Base-by-base conservation (phyloP, 2,113 vertebrate genomes). In the Sialia sialis region DNA sequence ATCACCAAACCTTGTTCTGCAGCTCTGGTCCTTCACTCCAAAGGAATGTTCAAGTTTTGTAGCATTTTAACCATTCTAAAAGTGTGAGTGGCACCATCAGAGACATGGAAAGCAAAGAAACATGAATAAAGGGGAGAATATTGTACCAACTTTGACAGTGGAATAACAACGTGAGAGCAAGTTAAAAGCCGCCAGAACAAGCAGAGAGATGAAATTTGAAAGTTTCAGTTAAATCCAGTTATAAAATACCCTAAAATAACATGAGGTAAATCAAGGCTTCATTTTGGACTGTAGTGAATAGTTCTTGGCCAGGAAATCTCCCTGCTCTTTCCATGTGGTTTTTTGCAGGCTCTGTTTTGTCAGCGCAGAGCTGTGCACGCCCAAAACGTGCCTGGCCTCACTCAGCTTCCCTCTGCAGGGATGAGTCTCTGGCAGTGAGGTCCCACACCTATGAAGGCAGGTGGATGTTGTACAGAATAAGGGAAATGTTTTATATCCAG, bases 121-220 rank as follows among this genome's bases (percentile, higher is more conserved):
- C 0, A 1, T 16, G 8, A 62, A 58, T 30, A 58, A 49, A 68
- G 13, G 54, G 34, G 29, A 84, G 27, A 49, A 14, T 32, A 8
- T 78, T 29, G 2, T 3, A 29, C 25, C 9, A 27, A 8, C 27
- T 30, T 58, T 4, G 1, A 5, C 26, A 52, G 25, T 34, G 2
- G 36, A 25, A 21, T 8, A 30, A 16, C 11, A 29, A 1, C 0
- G 1, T 19, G 62, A 59, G 32, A 59, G 16, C 0, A 1, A 62
- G 11, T 27, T 58, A 38, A 84, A 67, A 79, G 18, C 18, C 18
- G 32, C 16, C 22, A 74, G 84, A 67, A 27, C 11, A 32, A 44
- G 46, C 44, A 66, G 20, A 26, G 36, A 43, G 34, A 2, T 19
- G 7, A 34, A 15, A 46, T 51, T 32, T 22, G 16, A 49, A 88